Evolutionary conservation across 2,113 vertebrate species (phyloP).

Genomic region (Opisthocomus hoazin): DNA sequence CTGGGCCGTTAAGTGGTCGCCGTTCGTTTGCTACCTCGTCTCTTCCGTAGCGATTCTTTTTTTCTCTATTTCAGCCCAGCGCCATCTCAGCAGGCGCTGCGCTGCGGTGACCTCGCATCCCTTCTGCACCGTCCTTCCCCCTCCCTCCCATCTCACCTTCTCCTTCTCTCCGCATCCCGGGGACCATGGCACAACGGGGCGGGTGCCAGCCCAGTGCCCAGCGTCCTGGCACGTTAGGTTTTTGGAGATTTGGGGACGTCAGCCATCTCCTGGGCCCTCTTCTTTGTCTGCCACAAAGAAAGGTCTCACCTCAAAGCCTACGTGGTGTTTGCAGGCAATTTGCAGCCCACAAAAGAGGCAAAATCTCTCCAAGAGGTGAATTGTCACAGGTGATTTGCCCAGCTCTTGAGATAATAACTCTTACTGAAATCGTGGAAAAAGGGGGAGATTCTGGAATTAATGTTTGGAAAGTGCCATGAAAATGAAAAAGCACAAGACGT

Average conservation of each 20-base stretch:
- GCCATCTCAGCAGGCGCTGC: not conserved
- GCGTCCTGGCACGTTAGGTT: not conserved
- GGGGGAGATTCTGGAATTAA: not conserved
- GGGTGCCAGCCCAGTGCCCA: not conserved
- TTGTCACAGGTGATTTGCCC: not conserved
- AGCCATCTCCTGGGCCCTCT: not conserved
- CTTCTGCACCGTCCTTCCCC: not conserved
- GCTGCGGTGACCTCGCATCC: not conserved
- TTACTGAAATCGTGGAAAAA: not conserved
- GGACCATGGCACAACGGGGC: rapidly evolving
- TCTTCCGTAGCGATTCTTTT: not conserved
- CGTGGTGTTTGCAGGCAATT: not conserved
- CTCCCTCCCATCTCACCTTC: not conserved
- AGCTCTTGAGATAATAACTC: not conserved
- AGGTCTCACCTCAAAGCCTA: not conserved
- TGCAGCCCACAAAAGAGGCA: not conserved
- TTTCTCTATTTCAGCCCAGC: not conserved
- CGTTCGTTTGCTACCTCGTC: not conserved
- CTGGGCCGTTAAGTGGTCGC: not conserved
- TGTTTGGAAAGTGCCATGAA: not conserved
- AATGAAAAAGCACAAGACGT: not conserved
- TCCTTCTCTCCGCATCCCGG: not conserved
- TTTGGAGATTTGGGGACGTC: not conserved
- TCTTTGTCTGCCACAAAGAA: not conserved
- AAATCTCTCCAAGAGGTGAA: not conserved